A percentile compares a stretch with the other conserved stretches of the same genome.
Conservation (phyloP, 2,888 invertebrate genomes). For the Hedychridium roseum region DNA sequence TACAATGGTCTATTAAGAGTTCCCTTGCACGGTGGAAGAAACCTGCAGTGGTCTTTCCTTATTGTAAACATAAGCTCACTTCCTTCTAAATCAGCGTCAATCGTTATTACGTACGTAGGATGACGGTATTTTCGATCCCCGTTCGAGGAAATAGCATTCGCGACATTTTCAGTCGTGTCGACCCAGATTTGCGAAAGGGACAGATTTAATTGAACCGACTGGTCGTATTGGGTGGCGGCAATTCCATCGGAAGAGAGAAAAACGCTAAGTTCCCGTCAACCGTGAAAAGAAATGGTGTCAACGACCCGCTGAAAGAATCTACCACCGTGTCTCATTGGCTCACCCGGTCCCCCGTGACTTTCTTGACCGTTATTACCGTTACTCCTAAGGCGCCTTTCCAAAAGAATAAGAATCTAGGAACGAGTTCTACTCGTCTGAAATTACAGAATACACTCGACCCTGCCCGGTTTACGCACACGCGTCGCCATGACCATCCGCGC, state of each 20-base stretch:
- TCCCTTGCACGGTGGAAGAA: too few relatives aligned
- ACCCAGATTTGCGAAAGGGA: not conserved
- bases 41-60: too few relatives aligned
- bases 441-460: slow-evolving; percentile 32
- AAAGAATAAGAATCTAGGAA: slow-evolving; percentile 54
- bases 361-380: slow-evolving; percentile 53
- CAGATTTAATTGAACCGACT: not conserved
- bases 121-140: too few relatives aligned
- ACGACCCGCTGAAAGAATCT: slow-evolving; percentile 35
- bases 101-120: too few relatives aligned
- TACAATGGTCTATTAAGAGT: too few relatives aligned
- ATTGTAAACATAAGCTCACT: too few relatives aligned
- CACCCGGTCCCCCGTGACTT: slow-evolving; percentile 33
- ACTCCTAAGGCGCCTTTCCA: slow-evolving; percentile 52
- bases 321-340: slow-evolving; percentile 28
- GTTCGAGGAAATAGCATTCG: too few relatives aligned
- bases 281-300: slow-evolving; percentile 33
- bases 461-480: not conserved
- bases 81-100: too few relatives aligned
- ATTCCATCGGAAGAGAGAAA: not conserved
- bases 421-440: slow-evolving; percentile 49
- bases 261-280: slow-evolving; percentile 11
- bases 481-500: too few relatives aligned
- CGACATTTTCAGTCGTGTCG: too few relatives aligned
- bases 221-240: not conserved